Evolutionary conservation across 2,888 invertebrate species (phyloP), one percentile per base, ranked within the genome.

Genomic region (Amblyjoppa proteus): DNA sequence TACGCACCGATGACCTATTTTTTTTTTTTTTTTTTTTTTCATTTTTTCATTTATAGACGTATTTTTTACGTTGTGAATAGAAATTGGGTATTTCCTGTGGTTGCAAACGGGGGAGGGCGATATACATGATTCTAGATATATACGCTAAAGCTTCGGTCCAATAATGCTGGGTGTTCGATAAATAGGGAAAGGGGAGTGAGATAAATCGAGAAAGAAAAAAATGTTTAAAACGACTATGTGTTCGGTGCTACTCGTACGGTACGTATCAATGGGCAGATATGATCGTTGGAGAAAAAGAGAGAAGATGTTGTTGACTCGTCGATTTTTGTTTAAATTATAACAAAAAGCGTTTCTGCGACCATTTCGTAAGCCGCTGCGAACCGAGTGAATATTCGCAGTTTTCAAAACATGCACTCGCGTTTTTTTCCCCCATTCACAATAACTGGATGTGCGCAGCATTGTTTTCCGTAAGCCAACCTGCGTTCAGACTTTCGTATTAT

Each of bases 161-260:
- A 79, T 83, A 83, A 75, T 25, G 69, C n/a, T 45, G 69, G 74
- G 77, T 81, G 81, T 85, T 85, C 78, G 81, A 78, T 75, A 85
- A 85, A 85, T 73, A 77, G 61, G 20, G 41, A 58, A 64, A 34
- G 56, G 53, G 53, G 64, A 61, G 61, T 38, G 69, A 41, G 34
- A 83, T 64, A 34, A n/a, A 25, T 25, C 2, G 20, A 38, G 41
- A 34, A 49, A 68, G 49, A 49, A 53, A 38, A 64, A 66, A 28
- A 13, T 20, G 31, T 28, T 9, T 25, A 79, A 25, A 64, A 51
- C 66, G 61, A 34, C 20, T 58, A 20, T 34, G 58, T 53, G 68
- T 34, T 74, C 53, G 56, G 64, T 81, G 53, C 53, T 25, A 41
- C 77, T 56, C 64, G 68, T 64, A 78, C 56, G 56, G 64, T 56